Conservation (phyloP, 53 echinoderm and acorn worm genomes). For the Hippasteria phrygiana region DNA sequence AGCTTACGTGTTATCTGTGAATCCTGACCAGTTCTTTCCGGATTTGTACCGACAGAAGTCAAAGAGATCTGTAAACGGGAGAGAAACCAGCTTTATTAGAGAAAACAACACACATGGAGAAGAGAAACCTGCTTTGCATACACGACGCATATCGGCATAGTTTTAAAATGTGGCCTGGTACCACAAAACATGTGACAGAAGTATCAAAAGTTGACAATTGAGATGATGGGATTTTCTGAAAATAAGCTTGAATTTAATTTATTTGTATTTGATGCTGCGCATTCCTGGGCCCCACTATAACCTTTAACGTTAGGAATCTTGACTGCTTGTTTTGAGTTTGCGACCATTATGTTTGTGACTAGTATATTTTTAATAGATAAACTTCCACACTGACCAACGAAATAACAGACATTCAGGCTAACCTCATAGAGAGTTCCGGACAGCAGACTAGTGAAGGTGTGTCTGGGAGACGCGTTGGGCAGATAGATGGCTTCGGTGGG, state of each 20-base stretch:
- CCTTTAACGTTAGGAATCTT: too few species aligned
- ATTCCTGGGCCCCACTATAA: too few species aligned
- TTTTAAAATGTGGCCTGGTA: too few species aligned
- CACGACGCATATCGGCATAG: too few species aligned
- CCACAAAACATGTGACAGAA: too few species aligned
- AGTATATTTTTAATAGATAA: neutral
- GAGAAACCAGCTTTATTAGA: neutral
- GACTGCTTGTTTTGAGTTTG: too few species aligned
- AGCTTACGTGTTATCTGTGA: constrained; percentile 36
- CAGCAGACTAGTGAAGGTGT: constrained; percentile 41
- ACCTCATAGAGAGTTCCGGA: constrained; percentile 74
- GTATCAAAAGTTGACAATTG: too few species aligned
- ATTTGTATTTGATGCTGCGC: too few species aligned
- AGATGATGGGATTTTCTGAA: too few species aligned
- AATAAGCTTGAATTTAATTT: too few species aligned
- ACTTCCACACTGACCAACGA: neutral
- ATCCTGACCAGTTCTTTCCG: constrained; percentile 9
- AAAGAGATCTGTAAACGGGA: constrained; percentile 8
- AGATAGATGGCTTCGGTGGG: constrained; percentile 13
- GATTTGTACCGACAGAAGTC: constrained; percentile 5
- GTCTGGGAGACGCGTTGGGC: neutral
- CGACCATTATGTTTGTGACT: too few species aligned
- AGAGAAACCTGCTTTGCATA: too few species aligned
- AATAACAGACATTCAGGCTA: neutral
- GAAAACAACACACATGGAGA: neutral